These are phyloP conservation scores for Rallus crepitans DNA, from an alignment of 2,797 vertebrate species.

Conservation along the genomic window DNA sequence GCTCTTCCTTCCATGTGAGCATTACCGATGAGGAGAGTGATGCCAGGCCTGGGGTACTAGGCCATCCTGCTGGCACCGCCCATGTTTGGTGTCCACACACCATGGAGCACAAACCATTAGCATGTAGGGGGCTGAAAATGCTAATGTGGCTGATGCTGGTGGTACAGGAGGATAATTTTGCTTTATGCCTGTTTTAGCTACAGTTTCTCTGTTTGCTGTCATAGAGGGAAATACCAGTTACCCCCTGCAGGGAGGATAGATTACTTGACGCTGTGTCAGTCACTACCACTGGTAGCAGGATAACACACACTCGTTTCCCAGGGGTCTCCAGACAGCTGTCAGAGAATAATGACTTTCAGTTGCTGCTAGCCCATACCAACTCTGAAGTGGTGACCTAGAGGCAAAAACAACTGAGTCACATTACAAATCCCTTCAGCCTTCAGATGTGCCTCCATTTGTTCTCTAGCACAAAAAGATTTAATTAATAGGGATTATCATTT, in stretches of 20 bases:
- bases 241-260: neutral
- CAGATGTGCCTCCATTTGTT: neutral
- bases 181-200: neutral
- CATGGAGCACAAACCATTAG: neutral
- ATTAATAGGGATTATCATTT: slow-evolving; percentile 34
- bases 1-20: neutral
- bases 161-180: neutral
- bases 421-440: slow-evolving; percentile 42
- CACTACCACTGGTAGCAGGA: neutral
- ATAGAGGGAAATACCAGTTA: slow-evolving; percentile 13
- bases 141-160: neutral
- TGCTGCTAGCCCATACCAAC: neutral
- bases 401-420: slow-evolving; percentile 14
- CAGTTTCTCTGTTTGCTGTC: neutral
- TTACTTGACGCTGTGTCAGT: slow-evolving; percentile 23
- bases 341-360: slow-evolving; percentile 40
- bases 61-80: neutral
- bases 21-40: fast-evolving
- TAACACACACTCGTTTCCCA: slow-evolving; percentile 48
- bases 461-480: slow-evolving; percentile 14
- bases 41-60: fast-evolving
- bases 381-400: neutral
- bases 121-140: neutral
- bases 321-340: slow-evolving; percentile 30
- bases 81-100: neutral